phyloP scores from a whole-genome alignment of 2,888 invertebrate genomes.

The Abrostola tripartita region DNA sequence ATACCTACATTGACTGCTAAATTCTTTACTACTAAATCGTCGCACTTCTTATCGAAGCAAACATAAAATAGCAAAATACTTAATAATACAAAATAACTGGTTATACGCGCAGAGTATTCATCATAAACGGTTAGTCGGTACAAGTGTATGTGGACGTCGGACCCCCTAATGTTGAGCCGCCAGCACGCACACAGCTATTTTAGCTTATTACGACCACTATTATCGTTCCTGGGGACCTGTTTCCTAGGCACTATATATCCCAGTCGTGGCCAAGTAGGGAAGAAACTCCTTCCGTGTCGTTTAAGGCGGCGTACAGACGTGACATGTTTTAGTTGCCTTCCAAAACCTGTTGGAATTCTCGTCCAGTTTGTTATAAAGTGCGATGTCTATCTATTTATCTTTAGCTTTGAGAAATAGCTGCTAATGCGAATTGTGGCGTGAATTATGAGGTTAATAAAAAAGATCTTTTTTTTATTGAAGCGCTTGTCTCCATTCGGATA shows the following conservation, averaged over 20 bases:
- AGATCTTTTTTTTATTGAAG: background rate
- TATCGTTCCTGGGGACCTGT: slow-evolving; percentile 58
- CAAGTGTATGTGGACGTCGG: slow-evolving; percentile 23
- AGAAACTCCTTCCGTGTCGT: slow-evolving; percentile 57
- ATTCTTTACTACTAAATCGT: background rate
- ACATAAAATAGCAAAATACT: background rate
- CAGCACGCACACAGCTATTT: slow-evolving; percentile 52
- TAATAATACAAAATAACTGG: slow-evolving; percentile 24
- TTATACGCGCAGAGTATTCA: slow-evolving; percentile 17
- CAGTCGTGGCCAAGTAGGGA: slow-evolving; percentile 55
- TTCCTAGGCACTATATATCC: slow-evolving; percentile 42
- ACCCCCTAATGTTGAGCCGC: slow-evolving; percentile 47
- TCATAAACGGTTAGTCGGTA: slow-evolving; percentile 12
- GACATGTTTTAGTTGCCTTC: slow-evolving; percentile 37
- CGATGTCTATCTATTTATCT: slow-evolving; percentile 15
- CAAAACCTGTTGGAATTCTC: slow-evolving; percentile 23
- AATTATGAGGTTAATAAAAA: background rate
- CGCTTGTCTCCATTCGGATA: slow-evolving; percentile 1
- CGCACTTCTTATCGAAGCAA: background rate
- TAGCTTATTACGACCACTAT: slow-evolving; percentile 55
- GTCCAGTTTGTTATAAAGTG: slow-evolving; percentile 13
- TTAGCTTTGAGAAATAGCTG: slow-evolving; percentile 2
- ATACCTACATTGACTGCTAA: no score
- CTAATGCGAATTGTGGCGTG: slow-evolving; percentile 8
- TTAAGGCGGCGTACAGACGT: slow-evolving; percentile 45